phyloP scores from a whole-genome alignment of 2,113 vertebrate species.

The Hippocampus zosterae region DNA sequence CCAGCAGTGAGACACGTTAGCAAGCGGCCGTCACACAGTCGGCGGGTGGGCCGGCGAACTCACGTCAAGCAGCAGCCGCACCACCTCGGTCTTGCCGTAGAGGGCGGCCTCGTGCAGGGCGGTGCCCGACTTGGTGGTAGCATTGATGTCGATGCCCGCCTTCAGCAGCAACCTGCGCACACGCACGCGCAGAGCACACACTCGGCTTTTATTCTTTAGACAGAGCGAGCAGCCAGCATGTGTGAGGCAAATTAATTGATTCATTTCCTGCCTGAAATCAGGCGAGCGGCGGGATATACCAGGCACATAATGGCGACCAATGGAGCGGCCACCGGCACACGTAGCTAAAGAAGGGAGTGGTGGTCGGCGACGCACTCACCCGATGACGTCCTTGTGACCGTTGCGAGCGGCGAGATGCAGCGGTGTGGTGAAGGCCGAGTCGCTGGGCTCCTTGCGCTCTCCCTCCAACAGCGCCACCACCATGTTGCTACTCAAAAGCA shows the following conservation, averaged over 20 bases:
- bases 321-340: too few species aligned
- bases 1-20: background rate
- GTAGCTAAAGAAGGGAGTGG: too few species aligned
- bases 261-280: too few species aligned
- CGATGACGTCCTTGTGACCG: slow-evolving; percentile 90
- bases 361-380: slow-evolving; percentile 58
- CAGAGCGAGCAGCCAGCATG: background rate
- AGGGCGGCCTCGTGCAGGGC: slow-evolving; percentile 88
- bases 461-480: slow-evolving; percentile 87
- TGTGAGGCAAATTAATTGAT: background rate
- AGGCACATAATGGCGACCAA: too few species aligned
- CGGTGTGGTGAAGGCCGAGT: slow-evolving; percentile 88
- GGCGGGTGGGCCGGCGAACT: slow-evolving; percentile 33
- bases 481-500: slow-evolving; percentile 90
- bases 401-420: slow-evolving; percentile 94
- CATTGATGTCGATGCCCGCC: slow-evolving; percentile 93
- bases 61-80: slow-evolving; percentile 88
- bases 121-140: slow-evolving; percentile 86
- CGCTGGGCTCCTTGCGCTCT: slow-evolving; percentile 83
- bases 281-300: too few species aligned
- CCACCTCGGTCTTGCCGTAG: slow-evolving; percentile 93
- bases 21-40: too few species aligned
- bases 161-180: slow-evolving; percentile 82
- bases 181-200: background rate
- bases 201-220: background rate